A percentile compares a stretch with the other conserved stretches of the same genome.
Conservation (phyloP, 2,888 invertebrate genomes). For the Sympetrum striolatum region DNA sequence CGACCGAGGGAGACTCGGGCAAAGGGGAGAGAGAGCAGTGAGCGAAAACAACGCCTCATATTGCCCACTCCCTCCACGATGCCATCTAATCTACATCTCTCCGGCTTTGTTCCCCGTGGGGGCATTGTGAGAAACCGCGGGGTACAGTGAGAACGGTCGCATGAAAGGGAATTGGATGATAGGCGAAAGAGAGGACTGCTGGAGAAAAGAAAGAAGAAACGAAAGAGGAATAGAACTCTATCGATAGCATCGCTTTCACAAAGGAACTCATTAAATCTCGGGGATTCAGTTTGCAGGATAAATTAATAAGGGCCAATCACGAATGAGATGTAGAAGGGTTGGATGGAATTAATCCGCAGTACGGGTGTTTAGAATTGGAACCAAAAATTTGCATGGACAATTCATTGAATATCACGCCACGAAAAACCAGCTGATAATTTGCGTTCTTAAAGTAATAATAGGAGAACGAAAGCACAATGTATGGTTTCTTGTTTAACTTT, state of each 20-base stretch:
- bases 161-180: neutral
- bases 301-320: neutral
- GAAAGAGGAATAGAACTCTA: neutral
- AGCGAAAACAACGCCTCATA: neutral
- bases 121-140: neutral
- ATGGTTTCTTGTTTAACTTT: too few relatives aligned
- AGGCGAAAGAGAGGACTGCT: neutral
- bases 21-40: neutral
- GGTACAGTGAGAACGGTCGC: neutral
- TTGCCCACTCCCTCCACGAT: neutral
- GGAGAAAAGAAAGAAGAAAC: neutral
- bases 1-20: constrained; percentile 11
- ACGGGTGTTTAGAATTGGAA: neutral
- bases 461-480: too few relatives aligned
- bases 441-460: too few relatives aligned
- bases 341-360: neutral
- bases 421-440: too few relatives aligned
- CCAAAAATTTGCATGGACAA: too few relatives aligned
- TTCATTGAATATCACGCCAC: too few relatives aligned
- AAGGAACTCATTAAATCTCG: neutral
- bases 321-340: neutral
- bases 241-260: neutral
- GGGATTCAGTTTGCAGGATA: neutral
- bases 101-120: neutral
- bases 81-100: neutral